Evolutionary conservation across 2,113 vertebrate genomes (phyloP).

Genomic region (Phoxinus phoxinus): DNA sequence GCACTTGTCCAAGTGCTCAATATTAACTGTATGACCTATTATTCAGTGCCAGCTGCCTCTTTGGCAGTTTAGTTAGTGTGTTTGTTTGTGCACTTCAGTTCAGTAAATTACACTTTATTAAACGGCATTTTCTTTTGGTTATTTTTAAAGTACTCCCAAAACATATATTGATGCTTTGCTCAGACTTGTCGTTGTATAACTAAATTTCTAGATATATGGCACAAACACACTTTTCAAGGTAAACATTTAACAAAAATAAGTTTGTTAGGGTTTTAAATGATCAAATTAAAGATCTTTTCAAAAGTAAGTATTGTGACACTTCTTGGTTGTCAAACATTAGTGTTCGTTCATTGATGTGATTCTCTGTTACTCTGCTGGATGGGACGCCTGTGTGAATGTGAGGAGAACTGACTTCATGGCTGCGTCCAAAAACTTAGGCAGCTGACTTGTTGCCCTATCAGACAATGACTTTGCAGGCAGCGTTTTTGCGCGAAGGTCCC

Average conservation of each 20-base stretch:
- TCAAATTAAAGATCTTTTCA: not conserved
- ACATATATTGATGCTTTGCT: too few relatives aligned
- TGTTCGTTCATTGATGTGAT: not conserved
- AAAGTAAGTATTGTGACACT: not conserved
- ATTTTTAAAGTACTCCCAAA: too few relatives aligned
- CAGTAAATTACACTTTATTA: not conserved
- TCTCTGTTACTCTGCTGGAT: not conserved
- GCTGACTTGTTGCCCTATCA: too few relatives aligned
- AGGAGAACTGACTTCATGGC: not conserved
- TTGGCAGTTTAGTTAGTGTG: not conserved
- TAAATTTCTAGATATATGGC: not conserved
- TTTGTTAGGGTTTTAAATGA: not conserved
- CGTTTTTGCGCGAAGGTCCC: too few relatives aligned
- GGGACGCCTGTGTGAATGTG: not conserved
- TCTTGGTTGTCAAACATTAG: not conserved
- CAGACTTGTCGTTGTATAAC: not conserved
- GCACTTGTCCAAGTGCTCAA: slow-evolving; percentile 19
- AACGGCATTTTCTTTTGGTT: too few relatives aligned
- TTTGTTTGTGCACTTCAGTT: slow-evolving; percentile 10
- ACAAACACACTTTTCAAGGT: not conserved
- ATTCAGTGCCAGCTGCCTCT: not conserved
- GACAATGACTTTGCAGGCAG: too few relatives aligned
- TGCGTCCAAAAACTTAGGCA: too few relatives aligned
- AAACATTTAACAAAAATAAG: not conserved
- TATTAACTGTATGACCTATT: slow-evolving; percentile 1